phyloP scores from a whole-genome alignment of 2,797 vertebrate genomes.

The Nothura maculosa region DNA sequence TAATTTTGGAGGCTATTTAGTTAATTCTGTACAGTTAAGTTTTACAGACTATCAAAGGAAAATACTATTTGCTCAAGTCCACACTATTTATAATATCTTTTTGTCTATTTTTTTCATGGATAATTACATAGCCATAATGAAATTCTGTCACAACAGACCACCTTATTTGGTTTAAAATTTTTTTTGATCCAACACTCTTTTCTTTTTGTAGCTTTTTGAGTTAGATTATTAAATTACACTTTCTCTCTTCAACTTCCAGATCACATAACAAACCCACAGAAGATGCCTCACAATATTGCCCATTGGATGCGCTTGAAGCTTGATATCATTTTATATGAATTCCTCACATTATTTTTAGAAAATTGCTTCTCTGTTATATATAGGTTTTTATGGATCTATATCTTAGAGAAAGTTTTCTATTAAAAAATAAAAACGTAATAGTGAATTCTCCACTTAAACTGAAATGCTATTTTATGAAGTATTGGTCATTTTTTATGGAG shows the following conservation, averaged over 20 bases:
- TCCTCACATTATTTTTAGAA: conserved; percentile 53
- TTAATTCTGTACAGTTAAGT: not conserved
- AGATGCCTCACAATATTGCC: not conserved
- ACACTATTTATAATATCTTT: not conserved
- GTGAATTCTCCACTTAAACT: conserved; percentile 57
- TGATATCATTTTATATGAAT: conserved; percentile 17
- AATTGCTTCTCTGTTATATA: conserved; percentile 34
- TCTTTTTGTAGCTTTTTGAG: conserved; percentile 4
- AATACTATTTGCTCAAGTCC: not conserved
- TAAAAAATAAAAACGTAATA: conserved; percentile 55
- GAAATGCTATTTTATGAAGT: conserved; percentile 50
- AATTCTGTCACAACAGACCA: not conserved
- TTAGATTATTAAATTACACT: conserved; percentile 48
- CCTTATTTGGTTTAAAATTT: conserved; percentile 37
- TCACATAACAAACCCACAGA: conserved; percentile 28
- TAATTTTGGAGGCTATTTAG: not conserved
- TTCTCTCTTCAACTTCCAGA: conserved; percentile 32
- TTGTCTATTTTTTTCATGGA: conserved; percentile 25
- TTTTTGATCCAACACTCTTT: not conserved
- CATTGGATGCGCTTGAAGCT: conserved; percentile 21
- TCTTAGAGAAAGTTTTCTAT: conserved; percentile 31
- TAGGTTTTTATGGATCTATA: conserved; percentile 31
- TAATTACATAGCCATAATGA: conserved; percentile 27
- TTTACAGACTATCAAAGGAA: not conserved
- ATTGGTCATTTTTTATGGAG: not conserved